Percentiles rank a stretch among this genome's conserved stretches.
These are phyloP conservation scores for Phthorimaea operculella DNA, from an alignment of 1,140 invertebrate species.

Conservation along the genomic window DNA sequence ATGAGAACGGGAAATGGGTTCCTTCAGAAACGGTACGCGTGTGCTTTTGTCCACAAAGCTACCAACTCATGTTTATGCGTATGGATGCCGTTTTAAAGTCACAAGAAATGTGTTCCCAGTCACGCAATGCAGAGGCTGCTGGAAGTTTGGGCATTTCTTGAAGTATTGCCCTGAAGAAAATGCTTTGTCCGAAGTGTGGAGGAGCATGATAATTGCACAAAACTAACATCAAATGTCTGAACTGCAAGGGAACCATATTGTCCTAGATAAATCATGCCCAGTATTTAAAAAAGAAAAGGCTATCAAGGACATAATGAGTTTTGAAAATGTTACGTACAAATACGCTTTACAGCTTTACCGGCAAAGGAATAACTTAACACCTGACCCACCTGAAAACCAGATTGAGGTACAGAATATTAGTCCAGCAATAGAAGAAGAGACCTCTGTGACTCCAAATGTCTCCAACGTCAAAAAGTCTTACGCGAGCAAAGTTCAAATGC, in stretches of 20 bases:
- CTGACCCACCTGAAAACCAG: neutral
- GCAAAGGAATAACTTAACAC: neutral
- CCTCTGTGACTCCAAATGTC: neutral
- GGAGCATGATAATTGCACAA: conserved; percentile 23
- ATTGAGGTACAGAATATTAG: neutral
- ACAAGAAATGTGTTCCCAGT: conserved; percentile 28
- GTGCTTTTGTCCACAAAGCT: neutral
- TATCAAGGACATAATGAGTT: conserved; percentile 22
- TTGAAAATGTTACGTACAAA: conserved; percentile 20
- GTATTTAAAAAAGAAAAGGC: conserved; percentile 22
- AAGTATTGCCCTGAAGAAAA: conserved; percentile 18
- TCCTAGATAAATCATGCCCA: conserved; percentile 18
- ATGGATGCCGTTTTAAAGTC: conserved; percentile 16
- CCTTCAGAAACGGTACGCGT: neutral
- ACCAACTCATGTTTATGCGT: neutral
- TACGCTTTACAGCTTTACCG: conserved; percentile 14
- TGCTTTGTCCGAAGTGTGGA: conserved; percentile 27
- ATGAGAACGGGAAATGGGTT: neutral
- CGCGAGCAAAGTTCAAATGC: neutral
- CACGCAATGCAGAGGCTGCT: conserved; percentile 28
- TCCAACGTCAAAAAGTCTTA: neutral
- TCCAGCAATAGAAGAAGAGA: too few species aligned
- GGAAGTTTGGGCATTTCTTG: conserved; percentile 21
- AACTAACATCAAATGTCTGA: conserved; percentile 18
- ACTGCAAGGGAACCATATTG: conserved; percentile 22